A percentile compares a stretch with the other conserved stretches of the same genome.
These are phyloP conservation scores for Chroicocephalus ridibundus DNA, from an alignment of 2,113 vertebrate species.

Conservation along the genomic window DNA sequence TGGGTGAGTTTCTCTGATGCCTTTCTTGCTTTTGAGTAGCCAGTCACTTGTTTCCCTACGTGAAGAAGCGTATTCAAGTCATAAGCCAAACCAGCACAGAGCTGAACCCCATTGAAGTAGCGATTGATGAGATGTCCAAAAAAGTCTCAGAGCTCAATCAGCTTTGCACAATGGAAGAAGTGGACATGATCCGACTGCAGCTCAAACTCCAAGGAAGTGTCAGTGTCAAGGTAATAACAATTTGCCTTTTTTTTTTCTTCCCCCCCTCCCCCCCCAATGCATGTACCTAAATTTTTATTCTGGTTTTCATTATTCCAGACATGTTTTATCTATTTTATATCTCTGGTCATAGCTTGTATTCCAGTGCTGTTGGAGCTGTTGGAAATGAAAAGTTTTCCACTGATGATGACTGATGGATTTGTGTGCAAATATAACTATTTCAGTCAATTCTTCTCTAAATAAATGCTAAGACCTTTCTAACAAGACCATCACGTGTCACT, in stretches of 20 bases:
- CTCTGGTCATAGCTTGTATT: neutral
- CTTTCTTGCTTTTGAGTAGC: constrained; percentile 69
- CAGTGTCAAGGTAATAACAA: constrained; percentile 84
- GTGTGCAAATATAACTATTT: neutral
- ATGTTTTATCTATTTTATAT: neutral
- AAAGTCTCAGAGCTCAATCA: constrained; percentile 97
- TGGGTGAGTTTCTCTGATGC: neutral
- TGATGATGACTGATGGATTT: neutral
- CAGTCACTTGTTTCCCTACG: constrained; percentile 91
- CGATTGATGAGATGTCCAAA: constrained; percentile 97
- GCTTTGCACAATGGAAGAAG: constrained; percentile 92
- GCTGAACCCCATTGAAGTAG: constrained; percentile 97
- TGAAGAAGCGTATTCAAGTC: constrained; percentile 97
- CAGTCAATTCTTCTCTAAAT: neutral
- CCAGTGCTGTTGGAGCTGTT: neutral
- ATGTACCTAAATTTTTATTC: neutral
- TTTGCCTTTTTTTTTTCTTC: neutral
- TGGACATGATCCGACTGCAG: constrained; percentile 98
- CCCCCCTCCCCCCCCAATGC: no score
- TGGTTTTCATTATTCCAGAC: neutral
- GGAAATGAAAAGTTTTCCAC: neutral
- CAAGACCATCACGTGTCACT: fast-evolving
- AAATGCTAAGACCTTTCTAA: neutral
- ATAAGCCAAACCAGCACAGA: constrained; percentile 93
- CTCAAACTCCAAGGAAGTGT: constrained; percentile 98